Percentiles rank a stretch among this genome's conserved stretches.
Evolutionary conservation across 2,888 invertebrate genomes (phyloP).

Genomic region (Sinelater perroti): DNA sequence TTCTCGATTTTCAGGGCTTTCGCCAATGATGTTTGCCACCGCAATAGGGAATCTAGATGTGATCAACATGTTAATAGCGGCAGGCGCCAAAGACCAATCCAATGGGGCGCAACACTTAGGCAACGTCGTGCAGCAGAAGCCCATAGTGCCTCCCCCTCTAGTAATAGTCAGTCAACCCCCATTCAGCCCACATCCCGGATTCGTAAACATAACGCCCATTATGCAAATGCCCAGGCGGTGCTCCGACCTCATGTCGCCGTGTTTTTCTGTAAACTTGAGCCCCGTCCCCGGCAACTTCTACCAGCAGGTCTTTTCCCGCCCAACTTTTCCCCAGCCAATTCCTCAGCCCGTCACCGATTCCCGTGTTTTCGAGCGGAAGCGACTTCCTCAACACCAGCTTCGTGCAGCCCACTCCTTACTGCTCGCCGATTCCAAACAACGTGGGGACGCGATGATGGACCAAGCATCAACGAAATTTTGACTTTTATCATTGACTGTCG

Average conservation of each 20-base stretch:
- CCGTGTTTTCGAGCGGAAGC: slow-evolving; percentile 15
- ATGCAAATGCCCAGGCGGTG: slow-evolving; percentile 31
- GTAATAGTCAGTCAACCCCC: slow-evolving; percentile 5
- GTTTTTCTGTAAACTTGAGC: slow-evolving; percentile 34
- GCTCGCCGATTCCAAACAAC: not conserved
- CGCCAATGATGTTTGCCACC: slow-evolving; percentile 56
- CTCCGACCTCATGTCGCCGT: slow-evolving; percentile 36
- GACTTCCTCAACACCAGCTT: slow-evolving; percentile 39
- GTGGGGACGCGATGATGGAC: no score
- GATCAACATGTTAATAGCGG: slow-evolving; percentile 44
- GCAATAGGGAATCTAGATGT: slow-evolving; percentile 49
- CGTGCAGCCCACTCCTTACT: slow-evolving; percentile 1
- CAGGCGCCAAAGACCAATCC: slow-evolving; percentile 41
- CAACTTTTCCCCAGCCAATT: slow-evolving; percentile 43
- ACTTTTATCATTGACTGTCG: no score
- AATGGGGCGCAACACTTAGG: no score
- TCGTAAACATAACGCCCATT: slow-evolving; percentile 8
- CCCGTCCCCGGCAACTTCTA: slow-evolving; percentile 34
- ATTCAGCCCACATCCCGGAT: not conserved
- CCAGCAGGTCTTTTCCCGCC: slow-evolving; percentile 44
- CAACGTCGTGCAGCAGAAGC: no score
- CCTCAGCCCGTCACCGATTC: slow-evolving; percentile 31
- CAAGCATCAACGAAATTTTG: no score
- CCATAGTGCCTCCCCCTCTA: slow-evolving; percentile 13
- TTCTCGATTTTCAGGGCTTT: slow-evolving; percentile 48